These are phyloP conservation scores for Drosophila atroscutellata DNA, from an alignment of 2,888 invertebrate species.

Conservation along the genomic window DNA sequence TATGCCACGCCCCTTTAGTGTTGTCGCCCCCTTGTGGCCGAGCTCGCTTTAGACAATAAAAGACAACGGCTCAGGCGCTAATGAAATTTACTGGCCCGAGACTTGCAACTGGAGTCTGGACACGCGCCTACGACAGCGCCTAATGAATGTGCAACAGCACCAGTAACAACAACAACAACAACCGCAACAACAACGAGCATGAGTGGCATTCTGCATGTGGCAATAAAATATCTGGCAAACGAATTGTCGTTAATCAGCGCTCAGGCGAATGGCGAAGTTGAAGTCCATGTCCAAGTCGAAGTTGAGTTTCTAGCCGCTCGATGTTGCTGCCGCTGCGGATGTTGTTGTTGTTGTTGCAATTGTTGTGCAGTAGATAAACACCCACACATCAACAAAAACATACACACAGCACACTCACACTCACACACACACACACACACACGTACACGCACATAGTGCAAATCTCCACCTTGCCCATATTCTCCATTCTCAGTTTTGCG, in stretches of 20 bases:
- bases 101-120: constrained; percentile 41
- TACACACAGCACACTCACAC: constrained; percentile 3
- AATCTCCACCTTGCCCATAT: constrained; percentile 48
- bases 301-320: constrained; percentile 14
- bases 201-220: constrained; percentile 30
- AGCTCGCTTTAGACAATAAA: constrained; percentile 58
- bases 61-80: constrained; percentile 66
- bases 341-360: constrained; percentile 18
- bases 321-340: constrained; percentile 3
- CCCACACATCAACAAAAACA: constrained; percentile 16
- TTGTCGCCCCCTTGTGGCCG: constrained; percentile 7
- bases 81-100: constrained; percentile 69
- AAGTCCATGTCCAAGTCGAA: constrained; percentile 42
- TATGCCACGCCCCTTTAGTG: constrained; percentile 60
- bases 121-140: constrained; percentile 76
- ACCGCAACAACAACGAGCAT: constrained; percentile 23
- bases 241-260: constrained; percentile 80
- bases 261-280: constrained; percentile 50
- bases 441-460: constrained; percentile 3
- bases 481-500: constrained; percentile 23
- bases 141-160: constrained; percentile 67
- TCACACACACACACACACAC: constrained; percentile 13
- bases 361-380: constrained; percentile 43
- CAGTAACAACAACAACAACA: constrained; percentile 34
- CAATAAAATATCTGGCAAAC: constrained; percentile 80